Conservation (phyloP, 2,113 vertebrate genomes). For the Lonchura striata region DNA sequence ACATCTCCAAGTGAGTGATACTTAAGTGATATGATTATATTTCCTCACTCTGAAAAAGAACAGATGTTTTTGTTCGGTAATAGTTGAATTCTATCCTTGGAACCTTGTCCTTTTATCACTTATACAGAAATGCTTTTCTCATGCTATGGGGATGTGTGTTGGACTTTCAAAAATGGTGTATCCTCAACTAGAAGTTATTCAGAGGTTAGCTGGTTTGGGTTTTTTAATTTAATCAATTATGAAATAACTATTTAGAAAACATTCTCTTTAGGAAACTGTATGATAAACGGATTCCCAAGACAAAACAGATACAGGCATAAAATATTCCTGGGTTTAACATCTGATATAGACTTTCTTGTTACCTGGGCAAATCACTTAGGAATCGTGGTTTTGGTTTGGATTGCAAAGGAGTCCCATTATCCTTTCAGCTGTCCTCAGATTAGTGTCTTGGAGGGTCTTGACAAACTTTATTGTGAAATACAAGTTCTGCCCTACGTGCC, state of each 20-base stretch:
- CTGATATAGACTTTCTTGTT: neutral
- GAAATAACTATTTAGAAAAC: neutral
- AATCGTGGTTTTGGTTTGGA: neutral
- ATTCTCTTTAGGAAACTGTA: neutral
- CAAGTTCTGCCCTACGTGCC: neutral
- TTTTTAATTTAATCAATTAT: neutral
- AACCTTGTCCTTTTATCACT: neutral
- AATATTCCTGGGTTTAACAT: neutral
- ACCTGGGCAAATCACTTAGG: neutral
- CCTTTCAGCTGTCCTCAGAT: neutral
- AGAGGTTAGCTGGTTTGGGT: neutral
- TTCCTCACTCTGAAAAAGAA: neutral
- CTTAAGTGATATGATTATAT: neutral
- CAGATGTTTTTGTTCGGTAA: neutral
- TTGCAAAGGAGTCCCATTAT: neutral
- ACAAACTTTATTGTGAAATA: neutral
- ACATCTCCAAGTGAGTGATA: neutral
- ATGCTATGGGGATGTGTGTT: neutral
- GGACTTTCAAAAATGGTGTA: neutral
- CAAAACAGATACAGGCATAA: neutral
- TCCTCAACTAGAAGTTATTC: neutral
- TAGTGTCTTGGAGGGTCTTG: neutral
- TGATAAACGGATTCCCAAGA: neutral
- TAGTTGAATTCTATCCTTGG: neutral
- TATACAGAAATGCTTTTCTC: neutral